Conservation (phyloP, 2,888 invertebrate genomes). For the Venusia cambrica region DNA sequence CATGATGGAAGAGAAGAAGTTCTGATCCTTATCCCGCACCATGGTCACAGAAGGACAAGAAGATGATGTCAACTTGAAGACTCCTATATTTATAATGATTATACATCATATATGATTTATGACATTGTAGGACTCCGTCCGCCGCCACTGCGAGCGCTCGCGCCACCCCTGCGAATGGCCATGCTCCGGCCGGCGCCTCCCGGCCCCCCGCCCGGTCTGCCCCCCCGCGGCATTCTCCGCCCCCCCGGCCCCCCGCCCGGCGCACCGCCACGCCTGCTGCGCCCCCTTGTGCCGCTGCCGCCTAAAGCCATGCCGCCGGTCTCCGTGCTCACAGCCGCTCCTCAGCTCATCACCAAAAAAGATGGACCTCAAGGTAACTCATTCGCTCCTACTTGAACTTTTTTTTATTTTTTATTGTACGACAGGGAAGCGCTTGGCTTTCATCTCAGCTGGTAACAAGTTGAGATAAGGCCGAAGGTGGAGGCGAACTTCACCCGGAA, state of each 20-base stretch:
- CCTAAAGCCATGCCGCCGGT: constrained; percentile 66
- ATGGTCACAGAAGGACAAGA: no score
- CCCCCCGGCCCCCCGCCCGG: constrained; percentile 83
- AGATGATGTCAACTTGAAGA: no score
- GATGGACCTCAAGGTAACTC: constrained; percentile 81
- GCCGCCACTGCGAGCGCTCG: constrained; percentile 51
- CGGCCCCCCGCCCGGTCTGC: constrained; percentile 66
- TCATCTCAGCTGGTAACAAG: no score
- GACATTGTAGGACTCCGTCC: constrained; percentile 63
- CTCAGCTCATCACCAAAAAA: constrained; percentile 88
- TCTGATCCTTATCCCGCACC: no score
- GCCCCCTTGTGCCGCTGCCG: constrained; percentile 82
- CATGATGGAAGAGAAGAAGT: no score
- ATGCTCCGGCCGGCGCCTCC: constrained; percentile 65
- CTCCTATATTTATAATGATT: no score
- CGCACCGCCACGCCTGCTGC: constrained; percentile 59
- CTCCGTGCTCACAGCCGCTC: constrained; percentile 90
- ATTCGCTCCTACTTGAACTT: no score
- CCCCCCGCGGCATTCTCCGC: constrained; percentile 80
- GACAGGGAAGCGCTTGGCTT: no score
- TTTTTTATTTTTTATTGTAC: no score
- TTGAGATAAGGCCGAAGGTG: no score
- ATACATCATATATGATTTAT: no score
- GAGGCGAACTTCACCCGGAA: no score
- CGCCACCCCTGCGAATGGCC: constrained; percentile 34